phyloP scores from a whole-genome alignment of 2,113 vertebrate genomes.

The Serinus canaria region DNA sequence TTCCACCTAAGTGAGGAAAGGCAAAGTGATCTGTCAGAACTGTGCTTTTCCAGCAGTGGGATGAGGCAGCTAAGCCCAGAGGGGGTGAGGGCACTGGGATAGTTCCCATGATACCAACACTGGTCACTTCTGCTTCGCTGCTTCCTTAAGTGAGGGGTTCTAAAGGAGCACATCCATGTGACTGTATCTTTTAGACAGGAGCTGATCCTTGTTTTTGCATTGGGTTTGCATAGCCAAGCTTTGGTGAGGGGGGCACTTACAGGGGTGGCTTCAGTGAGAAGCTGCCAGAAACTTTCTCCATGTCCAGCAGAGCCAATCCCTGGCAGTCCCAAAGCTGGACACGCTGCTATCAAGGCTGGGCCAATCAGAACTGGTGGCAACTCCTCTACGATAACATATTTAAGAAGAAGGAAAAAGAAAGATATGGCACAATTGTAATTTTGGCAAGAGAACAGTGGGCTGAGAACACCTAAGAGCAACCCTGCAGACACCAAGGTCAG shows the following conservation, averaged over 20 bases:
- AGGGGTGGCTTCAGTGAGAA: background rate
- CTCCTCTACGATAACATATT: background rate
- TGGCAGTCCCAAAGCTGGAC: background rate
- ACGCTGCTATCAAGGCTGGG: no score
- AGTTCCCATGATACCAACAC: background rate
- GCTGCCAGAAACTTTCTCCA: background rate
- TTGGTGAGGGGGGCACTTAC: no score
- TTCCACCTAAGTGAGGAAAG: background rate
- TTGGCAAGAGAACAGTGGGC: accelerated
- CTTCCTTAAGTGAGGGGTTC: background rate
- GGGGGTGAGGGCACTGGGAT: background rate
- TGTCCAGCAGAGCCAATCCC: background rate
- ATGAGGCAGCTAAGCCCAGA: background rate
- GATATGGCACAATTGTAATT: background rate
- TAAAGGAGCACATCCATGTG: background rate
- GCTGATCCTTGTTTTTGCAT: background rate
- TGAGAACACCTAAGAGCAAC: background rate
- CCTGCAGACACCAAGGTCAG: background rate
- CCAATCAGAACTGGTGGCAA: background rate
- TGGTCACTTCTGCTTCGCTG: background rate
- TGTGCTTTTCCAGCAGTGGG: background rate
- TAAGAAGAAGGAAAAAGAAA: background rate
- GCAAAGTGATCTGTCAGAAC: background rate
- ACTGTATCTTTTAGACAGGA: background rate
- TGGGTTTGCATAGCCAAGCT: background rate